Percentiles rank a stretch among this genome's conserved stretches.
phyloP scores from a whole-genome alignment of 2,888 invertebrate genomes.

The Steinernema carpocapsae region DNA sequence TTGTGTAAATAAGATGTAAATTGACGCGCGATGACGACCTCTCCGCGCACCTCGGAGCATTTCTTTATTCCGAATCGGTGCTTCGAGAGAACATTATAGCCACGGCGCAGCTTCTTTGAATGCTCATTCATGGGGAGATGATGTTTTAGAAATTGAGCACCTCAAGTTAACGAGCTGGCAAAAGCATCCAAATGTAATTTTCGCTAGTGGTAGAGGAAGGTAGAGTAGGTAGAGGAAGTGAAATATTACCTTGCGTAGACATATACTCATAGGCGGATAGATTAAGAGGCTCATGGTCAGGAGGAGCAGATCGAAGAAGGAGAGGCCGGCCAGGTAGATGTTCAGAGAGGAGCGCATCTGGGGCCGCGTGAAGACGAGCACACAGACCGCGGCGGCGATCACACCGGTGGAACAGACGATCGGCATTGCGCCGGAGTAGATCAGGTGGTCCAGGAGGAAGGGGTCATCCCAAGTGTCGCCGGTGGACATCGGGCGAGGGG shows the following conservation, averaged over 20 bases:
- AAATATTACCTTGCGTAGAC: slow-evolving; percentile 44
- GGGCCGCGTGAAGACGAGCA: slow-evolving; percentile 59
- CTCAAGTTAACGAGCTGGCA: neutral
- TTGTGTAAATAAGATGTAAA: neutral
- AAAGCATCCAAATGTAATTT: neutral
- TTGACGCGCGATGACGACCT: neutral
- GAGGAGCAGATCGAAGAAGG: slow-evolving; percentile 64
- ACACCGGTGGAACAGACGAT: slow-evolving; percentile 56
- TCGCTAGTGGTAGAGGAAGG: neutral
- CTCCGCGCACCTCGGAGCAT: neutral
- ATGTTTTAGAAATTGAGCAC: too few species aligned
- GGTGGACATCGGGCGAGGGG: neutral
- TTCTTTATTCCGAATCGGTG: too few species aligned
- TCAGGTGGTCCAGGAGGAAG: slow-evolving; percentile 40
- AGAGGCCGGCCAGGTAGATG: slow-evolving; percentile 67
- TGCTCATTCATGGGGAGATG: too few species aligned
- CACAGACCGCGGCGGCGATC: slow-evolving; percentile 56
- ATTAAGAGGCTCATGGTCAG: slow-evolving; percentile 60
- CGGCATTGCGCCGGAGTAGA: slow-evolving; percentile 55
- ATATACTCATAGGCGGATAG: slow-evolving; percentile 58
- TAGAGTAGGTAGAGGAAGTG: neutral
- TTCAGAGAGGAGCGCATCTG: slow-evolving; percentile 68
- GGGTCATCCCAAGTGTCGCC: slow-evolving; percentile 31
- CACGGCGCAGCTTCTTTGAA: too few species aligned
- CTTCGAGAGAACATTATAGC: too few species aligned